Evolutionary conservation across 2,888 invertebrate species (phyloP).

Genomic region (Hemicrepidius hirtus): DNA sequence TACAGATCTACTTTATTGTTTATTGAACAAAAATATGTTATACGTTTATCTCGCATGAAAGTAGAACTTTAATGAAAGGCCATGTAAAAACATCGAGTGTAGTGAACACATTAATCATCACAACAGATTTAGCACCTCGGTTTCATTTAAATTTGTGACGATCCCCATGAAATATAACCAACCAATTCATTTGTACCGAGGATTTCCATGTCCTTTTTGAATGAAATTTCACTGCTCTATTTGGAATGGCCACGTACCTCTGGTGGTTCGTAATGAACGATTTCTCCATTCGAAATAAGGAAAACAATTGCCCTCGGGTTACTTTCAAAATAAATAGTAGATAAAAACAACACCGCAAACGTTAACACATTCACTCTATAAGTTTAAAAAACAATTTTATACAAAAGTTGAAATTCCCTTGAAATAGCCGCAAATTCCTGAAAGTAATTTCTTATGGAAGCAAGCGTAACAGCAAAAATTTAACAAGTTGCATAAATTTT

Average conservation of each 20-base stretch:
- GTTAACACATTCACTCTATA: background rate
- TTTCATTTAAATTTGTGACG: too few species aligned
- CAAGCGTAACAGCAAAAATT: conserved; percentile 3
- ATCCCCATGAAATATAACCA: too few species aligned
- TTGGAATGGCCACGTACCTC: background rate
- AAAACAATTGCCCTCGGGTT: background rate
- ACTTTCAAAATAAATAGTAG: background rate
- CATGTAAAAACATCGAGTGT: too few species aligned
- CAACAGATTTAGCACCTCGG: too few species aligned
- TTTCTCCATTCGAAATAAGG: conserved; percentile 5
- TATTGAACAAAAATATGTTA: too few species aligned
- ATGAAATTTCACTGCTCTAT: conserved; percentile 5
- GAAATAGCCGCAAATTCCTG: background rate
- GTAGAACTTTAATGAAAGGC: too few species aligned
- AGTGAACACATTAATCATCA: too few species aligned
- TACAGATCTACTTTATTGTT: too few species aligned
- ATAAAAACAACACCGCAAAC: conserved; percentile 16
- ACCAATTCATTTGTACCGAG: too few species aligned
- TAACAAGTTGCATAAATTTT: background rate
- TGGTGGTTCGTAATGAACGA: background rate
- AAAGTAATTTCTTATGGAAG: background rate
- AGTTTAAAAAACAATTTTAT: background rate
- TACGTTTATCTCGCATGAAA: too few species aligned
- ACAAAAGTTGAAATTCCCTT: background rate
- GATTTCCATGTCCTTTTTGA: too few species aligned